Evolutionary conservation across 2,888 invertebrate species (phyloP), one percentile per base, ranked within the genome.

Genomic region (Agelastica alni): DNA sequence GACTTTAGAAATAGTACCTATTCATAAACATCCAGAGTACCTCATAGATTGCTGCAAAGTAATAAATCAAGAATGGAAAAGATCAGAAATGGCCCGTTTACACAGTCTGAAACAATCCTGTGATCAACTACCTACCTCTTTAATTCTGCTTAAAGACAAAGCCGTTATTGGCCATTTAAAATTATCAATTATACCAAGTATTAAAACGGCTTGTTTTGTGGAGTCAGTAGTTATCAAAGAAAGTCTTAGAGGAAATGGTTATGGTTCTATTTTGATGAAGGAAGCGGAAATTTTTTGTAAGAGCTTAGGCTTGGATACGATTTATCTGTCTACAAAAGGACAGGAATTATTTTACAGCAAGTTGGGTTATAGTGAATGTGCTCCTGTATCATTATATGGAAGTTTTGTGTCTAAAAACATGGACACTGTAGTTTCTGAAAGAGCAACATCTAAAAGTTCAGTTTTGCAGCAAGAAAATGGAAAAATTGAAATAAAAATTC

Each of bases 31-130:
- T 69, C 87, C 87, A 34, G 83, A 91, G 73, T 84, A 86, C 71
- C 80, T 86, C 64, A 80, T 81, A 70, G 81, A 85, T 70, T 90
- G 91, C 70, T 89, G 89, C 72, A 81, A 83, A 64, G 78, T 93
- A 51, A 85, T 93, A 61, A 93, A 93, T 74, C 84, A 86, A n/a
- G 91, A 93, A 80, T 93, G 93, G 93, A 89, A 88, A 59, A 81
- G 92, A 66, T 91, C 91, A 69, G 85, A 87, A 73, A 86, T 86
- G 28, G 89, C 91, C 53, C 82, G 93, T 69, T 82, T 91, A 79
- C 82, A 85, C 74, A 88, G 88, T 44, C 77, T 93, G 43, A 82
- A 85, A 73, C 81, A 83, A 30, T 91, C 91, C 0, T 84, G 86
- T 69, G 88, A 91, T 70, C 76, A 78, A 46, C 79, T 91, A 67